Evolutionary conservation across 2,888 invertebrate genomes (phyloP).

Genomic region (Dysmachus trigonus): DNA sequence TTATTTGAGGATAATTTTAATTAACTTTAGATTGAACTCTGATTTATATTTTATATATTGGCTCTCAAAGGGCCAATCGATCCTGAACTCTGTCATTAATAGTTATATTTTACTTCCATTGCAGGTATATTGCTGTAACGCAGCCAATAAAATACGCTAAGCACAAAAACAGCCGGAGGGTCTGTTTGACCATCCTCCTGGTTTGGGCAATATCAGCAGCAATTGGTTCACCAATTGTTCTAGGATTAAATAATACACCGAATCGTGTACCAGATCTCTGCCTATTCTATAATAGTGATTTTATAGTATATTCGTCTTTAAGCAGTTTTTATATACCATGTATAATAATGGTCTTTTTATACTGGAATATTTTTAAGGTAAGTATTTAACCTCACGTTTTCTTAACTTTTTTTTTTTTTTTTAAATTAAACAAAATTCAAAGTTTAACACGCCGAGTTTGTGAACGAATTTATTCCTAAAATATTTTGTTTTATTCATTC

Average conservation of each 20-base stretch:
- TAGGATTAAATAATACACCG: slow-evolving; percentile 94
- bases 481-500: no score
- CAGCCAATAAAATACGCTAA: slow-evolving; percentile 99
- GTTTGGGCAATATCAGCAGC: slow-evolving; percentile 96
- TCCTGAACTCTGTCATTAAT: neutral
- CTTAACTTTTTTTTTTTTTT: neutral
- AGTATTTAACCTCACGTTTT: slow-evolving; percentile 55
- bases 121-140: slow-evolving; percentile 98
- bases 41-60: neutral
- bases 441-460: no score
- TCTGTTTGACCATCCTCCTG: slow-evolving; percentile 92
- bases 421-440: no score
- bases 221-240: slow-evolving; percentile 94
- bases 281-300: slow-evolving; percentile 97
- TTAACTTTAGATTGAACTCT: neutral
- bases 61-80: neutral
- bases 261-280: slow-evolving; percentile 85
- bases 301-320: slow-evolving; percentile 96
- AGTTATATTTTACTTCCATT: slow-evolving; percentile 53
- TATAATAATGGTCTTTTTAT: slow-evolving; percentile 97
- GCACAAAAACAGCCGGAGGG: slow-evolving; percentile 94
- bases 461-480: no score
- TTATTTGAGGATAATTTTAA: neutral
- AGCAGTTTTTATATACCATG: slow-evolving; percentile 99
- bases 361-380: slow-evolving; percentile 97